These are phyloP conservation scores for Euwallacea similis DNA, from an alignment of 1,140 invertebrate species.

Conservation along the genomic window DNA sequence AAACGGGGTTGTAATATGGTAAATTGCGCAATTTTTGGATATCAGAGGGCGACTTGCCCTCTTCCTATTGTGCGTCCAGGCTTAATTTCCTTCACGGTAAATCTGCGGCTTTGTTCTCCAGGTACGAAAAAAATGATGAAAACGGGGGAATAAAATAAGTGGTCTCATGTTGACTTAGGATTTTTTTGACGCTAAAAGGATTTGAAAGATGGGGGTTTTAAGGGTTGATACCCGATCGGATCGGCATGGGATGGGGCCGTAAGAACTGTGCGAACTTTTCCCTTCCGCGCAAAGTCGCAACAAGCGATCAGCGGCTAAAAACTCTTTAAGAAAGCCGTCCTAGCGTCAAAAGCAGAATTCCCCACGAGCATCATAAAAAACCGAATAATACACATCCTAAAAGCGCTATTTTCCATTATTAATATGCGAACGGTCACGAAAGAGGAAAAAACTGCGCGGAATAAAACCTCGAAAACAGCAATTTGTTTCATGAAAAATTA, in stretches of 20 bases:
- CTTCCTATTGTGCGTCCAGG: constrained; percentile 17
- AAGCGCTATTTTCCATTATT: neutral
- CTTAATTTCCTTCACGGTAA: constrained; percentile 36
- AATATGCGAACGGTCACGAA: neutral
- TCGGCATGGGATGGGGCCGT: constrained; percentile 13
- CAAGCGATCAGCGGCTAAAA: too few species aligned
- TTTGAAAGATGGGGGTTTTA: constrained; percentile 19
- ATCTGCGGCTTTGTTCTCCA: constrained; percentile 25
- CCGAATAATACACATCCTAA: neutral
- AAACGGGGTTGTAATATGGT: constrained; percentile 42
- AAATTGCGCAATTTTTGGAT: constrained; percentile 43
- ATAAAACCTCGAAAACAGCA: constrained; percentile 6
- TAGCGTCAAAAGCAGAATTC: neutral
- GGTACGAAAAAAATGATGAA: constrained; percentile 21
- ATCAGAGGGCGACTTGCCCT: constrained; percentile 7
- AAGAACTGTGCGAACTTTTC: constrained; percentile 27
- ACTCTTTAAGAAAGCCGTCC: neutral
- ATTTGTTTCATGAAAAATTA: constrained; percentile 16
- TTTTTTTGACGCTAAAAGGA: constrained; percentile 36
- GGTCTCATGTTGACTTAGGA: constrained; percentile 35
- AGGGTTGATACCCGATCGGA: constrained; percentile 24
- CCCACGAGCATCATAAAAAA: neutral
- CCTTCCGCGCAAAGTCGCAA: too few species aligned
- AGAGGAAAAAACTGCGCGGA: neutral
- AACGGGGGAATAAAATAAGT: constrained; percentile 27